A percentile compares a stretch with the other conserved stretches of the same genome.
phyloP scores from a whole-genome alignment of 2,797 vertebrate species.

The Gastrophryne carolinensis region DNA sequence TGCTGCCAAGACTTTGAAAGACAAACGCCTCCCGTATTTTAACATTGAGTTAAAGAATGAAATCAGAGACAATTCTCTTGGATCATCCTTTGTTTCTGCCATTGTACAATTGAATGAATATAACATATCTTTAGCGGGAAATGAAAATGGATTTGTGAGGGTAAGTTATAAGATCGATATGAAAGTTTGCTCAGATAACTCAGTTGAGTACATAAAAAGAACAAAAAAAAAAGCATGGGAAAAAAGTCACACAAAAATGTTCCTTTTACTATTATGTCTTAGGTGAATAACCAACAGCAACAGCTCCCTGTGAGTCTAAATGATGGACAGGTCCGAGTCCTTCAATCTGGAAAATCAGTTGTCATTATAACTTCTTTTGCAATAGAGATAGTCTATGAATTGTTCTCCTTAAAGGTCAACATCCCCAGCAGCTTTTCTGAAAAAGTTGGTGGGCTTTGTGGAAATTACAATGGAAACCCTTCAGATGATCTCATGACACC shows the following conservation, averaged over 20 bases:
- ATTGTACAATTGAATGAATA: constrained; percentile 55
- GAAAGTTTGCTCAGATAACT: too few relatives aligned
- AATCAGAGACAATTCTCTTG: constrained; percentile 58
- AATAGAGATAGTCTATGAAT: constrained; percentile 74
- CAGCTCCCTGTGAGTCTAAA: constrained; percentile 70
- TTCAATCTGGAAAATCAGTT: constrained; percentile 61
- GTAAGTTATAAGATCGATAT: too few relatives aligned
- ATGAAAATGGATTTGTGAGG: constrained; percentile 68
- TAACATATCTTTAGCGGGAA: constrained; percentile 57
- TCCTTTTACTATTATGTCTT: too few relatives aligned
- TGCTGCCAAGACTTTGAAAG: constrained; percentile 66
- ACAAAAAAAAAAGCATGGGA: too few relatives aligned
- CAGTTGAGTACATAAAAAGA: too few relatives aligned
- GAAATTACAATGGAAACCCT: constrained; percentile 73
- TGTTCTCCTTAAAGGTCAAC: constrained; percentile 68
- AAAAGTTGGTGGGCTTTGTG: constrained; percentile 78
- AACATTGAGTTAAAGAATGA: constrained; percentile 68
- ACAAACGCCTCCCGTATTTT: constrained; percentile 61
- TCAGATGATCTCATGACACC: constrained; percentile 66
- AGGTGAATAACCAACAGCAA: constrained; percentile 70
- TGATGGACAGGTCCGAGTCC: constrained; percentile 60
- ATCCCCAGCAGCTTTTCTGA: constrained; percentile 67
- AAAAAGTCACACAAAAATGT: too few relatives aligned
- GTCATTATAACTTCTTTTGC: constrained; percentile 70
- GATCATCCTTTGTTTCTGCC: constrained; percentile 62